These are phyloP conservation scores for Drosophila varians DNA, from an alignment of 1,140 invertebrate genomes.

Conservation along the genomic window DNA sequence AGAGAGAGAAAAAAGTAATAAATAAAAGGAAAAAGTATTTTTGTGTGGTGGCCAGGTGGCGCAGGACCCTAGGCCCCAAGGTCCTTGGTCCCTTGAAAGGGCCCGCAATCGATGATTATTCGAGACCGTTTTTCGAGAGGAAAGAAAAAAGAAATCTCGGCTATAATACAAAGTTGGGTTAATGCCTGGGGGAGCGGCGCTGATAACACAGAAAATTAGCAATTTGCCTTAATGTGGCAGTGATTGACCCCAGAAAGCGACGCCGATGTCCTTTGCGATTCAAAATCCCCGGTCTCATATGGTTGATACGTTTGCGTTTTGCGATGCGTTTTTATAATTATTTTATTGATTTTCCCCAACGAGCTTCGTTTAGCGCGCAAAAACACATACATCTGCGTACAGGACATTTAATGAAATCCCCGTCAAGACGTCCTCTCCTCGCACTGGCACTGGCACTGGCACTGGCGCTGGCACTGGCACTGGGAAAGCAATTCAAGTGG, in stretches of 20 bases:
- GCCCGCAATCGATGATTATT: conserved; percentile 75
- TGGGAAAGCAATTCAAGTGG: conserved; percentile 52
- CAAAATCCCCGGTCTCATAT: conserved; percentile 24
- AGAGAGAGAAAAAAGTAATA: conserved; percentile 8
- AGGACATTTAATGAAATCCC: conserved; percentile 42
- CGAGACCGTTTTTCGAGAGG: conserved; percentile 27
- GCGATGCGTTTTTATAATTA: conserved; percentile 10
- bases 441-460: too few relatives aligned
- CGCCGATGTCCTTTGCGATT: background rate
- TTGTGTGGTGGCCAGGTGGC: conserved; percentile 57
- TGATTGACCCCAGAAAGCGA: conserved; percentile 59
- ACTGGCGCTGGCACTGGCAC: too few relatives aligned
- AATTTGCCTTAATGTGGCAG: conserved; percentile 72
- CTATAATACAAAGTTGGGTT: conserved; percentile 71
- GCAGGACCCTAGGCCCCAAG: background rate
- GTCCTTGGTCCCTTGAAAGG: conserved; percentile 35
- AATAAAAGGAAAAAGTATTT: conserved; percentile 36
- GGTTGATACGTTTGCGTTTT: background rate
- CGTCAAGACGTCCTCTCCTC: conserved; percentile 5
- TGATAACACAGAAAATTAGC: conserved; percentile 62
- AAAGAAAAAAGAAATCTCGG: conserved; percentile 55
- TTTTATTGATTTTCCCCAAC: conserved; percentile 54
- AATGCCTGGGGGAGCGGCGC: conserved; percentile 37
- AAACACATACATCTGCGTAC: conserved; percentile 17
- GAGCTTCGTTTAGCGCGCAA: background rate